Percentiles rank a stretch among this genome's conserved stretches.
Conservation (phyloP, 2,888 invertebrate species). For the Agrochola macilenta region DNA sequence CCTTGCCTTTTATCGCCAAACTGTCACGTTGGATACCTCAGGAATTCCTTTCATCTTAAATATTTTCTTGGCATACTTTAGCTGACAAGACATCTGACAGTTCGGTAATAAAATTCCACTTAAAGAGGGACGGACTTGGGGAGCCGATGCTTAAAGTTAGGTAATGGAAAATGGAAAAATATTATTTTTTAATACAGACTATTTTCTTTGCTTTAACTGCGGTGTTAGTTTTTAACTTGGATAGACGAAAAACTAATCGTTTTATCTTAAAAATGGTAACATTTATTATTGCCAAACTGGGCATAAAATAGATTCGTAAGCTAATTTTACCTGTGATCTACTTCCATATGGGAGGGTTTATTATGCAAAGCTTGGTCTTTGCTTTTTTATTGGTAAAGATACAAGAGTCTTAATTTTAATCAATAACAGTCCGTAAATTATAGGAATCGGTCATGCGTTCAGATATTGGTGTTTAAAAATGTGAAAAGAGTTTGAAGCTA, state of each 20-base stretch:
- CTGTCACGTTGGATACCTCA: slow-evolving; percentile 15
- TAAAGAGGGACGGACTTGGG: slow-evolving; percentile 39
- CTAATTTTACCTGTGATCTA: too few species aligned
- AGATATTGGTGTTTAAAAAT: background rate
- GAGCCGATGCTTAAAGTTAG: background rate
- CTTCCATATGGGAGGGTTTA: too few species aligned
- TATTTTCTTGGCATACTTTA: slow-evolving; percentile 34
- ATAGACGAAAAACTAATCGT: too few species aligned
- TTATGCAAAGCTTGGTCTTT: too few species aligned
- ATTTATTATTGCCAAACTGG: too few species aligned
- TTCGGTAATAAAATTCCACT: slow-evolving; percentile 57
- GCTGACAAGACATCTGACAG: slow-evolving; percentile 48
- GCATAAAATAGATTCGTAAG: too few species aligned
- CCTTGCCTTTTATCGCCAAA: background rate
- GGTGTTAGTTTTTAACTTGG: background rate
- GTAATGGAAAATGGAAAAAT: background rate
- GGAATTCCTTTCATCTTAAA: slow-evolving; percentile 33
- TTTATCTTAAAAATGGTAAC: too few species aligned
- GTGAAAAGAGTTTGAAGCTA: background rate
- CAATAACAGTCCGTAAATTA: too few species aligned
- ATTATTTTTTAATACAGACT: background rate
- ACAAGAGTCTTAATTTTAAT: too few species aligned
- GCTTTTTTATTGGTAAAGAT: too few species aligned
- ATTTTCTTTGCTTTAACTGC: slow-evolving; percentile 6
- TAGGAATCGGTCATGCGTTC: too few species aligned